These are phyloP conservation scores for Bos indicus DNA, from an alignment of 2,113 vertebrate genomes.

Conservation along the genomic window DNA sequence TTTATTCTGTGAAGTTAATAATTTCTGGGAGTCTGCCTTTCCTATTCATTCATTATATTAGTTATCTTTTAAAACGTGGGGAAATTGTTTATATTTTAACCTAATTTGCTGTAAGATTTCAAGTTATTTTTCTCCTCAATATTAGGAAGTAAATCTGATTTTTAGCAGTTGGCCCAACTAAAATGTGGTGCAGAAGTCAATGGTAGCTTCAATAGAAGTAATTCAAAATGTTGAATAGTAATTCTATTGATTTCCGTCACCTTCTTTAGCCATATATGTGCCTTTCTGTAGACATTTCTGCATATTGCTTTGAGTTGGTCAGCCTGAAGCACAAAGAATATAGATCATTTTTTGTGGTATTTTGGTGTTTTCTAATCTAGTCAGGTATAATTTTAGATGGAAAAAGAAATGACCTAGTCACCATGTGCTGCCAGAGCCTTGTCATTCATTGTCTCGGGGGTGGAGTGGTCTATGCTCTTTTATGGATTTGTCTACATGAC, in stretches of 20 bases:
- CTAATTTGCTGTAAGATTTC: not conserved
- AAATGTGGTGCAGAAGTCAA: not conserved
- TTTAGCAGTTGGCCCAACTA: not conserved
- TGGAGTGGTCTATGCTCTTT: slow-evolving; percentile 16
- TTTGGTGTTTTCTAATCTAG: not conserved
- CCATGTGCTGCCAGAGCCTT: not conserved
- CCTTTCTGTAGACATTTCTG: not conserved
- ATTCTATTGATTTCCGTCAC: not conserved
- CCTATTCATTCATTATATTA: not conserved
- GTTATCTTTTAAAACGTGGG: not conserved
- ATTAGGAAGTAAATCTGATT: not conserved
- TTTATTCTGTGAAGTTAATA: not conserved
- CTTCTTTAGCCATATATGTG: not conserved
- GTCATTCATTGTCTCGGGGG: not conserved
- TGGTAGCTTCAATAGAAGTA: not conserved
- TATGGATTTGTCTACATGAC: slow-evolving; percentile 14
- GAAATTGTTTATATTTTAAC: not conserved
- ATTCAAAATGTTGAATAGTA: not conserved
- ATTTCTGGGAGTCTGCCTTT: not conserved
- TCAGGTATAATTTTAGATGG: not conserved
- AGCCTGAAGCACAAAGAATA: not conserved
- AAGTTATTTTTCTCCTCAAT: not conserved
- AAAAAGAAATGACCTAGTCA: not conserved
- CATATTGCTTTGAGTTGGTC: not conserved
- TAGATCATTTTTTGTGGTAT: not conserved